Conservation (phyloP, 1,140 invertebrate genomes). For the Coptotermes formosanus region DNA sequence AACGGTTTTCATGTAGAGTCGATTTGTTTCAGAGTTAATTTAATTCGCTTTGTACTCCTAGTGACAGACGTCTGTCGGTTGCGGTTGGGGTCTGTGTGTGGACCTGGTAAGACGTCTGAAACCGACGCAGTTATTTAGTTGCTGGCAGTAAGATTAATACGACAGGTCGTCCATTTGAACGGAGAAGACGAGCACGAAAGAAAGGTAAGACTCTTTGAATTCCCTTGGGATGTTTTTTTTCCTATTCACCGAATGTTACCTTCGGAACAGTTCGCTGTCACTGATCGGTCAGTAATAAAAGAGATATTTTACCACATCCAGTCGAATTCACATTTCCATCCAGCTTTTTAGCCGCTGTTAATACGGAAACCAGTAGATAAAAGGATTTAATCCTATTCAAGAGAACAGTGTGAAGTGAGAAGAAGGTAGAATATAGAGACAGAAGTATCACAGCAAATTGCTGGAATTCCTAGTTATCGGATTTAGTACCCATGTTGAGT, state of each 20-base stretch:
- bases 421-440: background rate
- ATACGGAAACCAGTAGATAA: background rate
- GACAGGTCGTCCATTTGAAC: background rate
- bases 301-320: background rate
- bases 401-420: background rate
- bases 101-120: background rate
- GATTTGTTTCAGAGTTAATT: background rate
- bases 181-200: background rate
- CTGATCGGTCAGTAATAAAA: background rate
- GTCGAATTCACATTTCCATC: background rate
- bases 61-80: background rate
- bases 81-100: background rate
- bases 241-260: background rate
- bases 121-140: background rate
- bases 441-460: background rate
- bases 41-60: background rate
- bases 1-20: no score
- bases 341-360: background rate
- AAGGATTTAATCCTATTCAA: background rate
- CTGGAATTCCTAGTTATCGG: background rate
- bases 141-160: background rate
- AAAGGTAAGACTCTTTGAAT: background rate
- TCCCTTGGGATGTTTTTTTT: background rate
- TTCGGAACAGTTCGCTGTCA: background rate
- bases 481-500: background rate